phyloP scores from a whole-genome alignment of 2,888 invertebrate species.

The Drosophila macrospina region DNA sequence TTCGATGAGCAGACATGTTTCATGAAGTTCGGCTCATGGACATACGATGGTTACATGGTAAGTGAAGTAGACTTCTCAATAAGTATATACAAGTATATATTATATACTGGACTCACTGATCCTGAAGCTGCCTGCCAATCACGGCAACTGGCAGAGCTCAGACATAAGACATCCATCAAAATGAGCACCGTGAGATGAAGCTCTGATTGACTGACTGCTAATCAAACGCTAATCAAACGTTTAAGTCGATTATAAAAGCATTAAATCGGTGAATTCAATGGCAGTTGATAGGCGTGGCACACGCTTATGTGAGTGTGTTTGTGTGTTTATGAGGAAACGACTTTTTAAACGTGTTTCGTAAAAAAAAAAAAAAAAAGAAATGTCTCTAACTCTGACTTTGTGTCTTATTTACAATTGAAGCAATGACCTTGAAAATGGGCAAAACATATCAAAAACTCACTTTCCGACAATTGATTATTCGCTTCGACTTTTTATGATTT shows the following conservation, averaged over 20 bases:
- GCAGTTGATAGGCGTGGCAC: slow-evolving; percentile 27
- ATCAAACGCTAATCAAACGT: slow-evolving; percentile 62
- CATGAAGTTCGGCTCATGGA: slow-evolving; percentile 97
- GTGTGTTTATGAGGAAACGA: slow-evolving; percentile 28
- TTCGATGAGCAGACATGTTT: slow-evolving; percentile 98
- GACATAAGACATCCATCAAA: slow-evolving; percentile 53
- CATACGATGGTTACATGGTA: slow-evolving; percentile 97
- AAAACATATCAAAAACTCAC: slow-evolving; percentile 9
- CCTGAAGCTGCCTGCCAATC: slow-evolving; percentile 61
- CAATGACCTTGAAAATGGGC: slow-evolving; percentile 44
- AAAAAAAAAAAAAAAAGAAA: slow-evolving; percentile 5
- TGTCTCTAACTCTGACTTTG: background rate
- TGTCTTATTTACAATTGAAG: slow-evolving; percentile 15
- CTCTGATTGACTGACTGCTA: slow-evolving; percentile 57
- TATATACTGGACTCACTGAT: slow-evolving; percentile 18
- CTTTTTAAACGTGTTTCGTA: slow-evolving; percentile 52
- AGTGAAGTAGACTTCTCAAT: slow-evolving; percentile 74
- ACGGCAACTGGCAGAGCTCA: slow-evolving; percentile 45
- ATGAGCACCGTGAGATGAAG: slow-evolving; percentile 2
- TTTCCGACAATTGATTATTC: slow-evolving; percentile 39
- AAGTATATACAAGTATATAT: background rate
- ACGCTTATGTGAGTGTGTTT: slow-evolving; percentile 1
- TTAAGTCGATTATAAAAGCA: slow-evolving; percentile 78
- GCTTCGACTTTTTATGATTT: slow-evolving; percentile 24
- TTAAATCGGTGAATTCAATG: slow-evolving; percentile 59